Evolutionary conservation across 2,797 vertebrate genomes (phyloP), one percentile per base, ranked within the genome.

Genomic region (Megaceryle alcyon): DNA sequence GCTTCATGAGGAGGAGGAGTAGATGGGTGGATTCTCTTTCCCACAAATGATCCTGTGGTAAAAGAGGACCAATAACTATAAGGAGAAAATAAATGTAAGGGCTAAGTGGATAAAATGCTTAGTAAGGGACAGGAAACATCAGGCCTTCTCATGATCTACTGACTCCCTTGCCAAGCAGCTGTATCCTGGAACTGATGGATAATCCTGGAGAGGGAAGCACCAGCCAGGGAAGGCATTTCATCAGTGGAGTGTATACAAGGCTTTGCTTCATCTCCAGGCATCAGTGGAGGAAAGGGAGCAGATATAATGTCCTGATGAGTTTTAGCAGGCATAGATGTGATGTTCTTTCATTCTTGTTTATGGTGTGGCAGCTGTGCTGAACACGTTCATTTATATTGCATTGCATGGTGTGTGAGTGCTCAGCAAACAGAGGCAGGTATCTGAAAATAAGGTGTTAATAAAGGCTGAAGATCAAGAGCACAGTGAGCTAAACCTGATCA

Each of bases 381-480:
- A 69, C 21, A 51, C 0, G 0, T 28, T 83, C 15, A 18, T 89
- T 83, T 78, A n/a, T 75, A 65, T 39, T 56, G 57, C 46, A 44
- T 9, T 43, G 49, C 33, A 60, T 0, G 0, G 26, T 56, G 33
- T 35, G 12, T 54, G 51, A 91, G 46, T 8, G 29, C 41, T 69
- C 48, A 68, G 77, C 54, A 88, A 72, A 88, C 41, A 73, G 2
- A 41, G 37, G 10, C 51, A 91, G 59, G 37, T 78, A 66, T 48
- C 54, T 43, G 81, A 90, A 92, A 90, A 48, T 59, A 79, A 91
- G 53, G 28, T 65, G 35, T 69, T 86, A 43, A 43, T 54, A 76
- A 80, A 60, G 28, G 44, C 64, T 86, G 35, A 37, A 64, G 68
- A 73, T 64, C 64, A 76, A 86, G 69, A 86, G 35, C 37, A 49